Evolutionary conservation across 2,888 invertebrate species (phyloP).

Genomic region (Drosophila nr. medialis): DNA sequence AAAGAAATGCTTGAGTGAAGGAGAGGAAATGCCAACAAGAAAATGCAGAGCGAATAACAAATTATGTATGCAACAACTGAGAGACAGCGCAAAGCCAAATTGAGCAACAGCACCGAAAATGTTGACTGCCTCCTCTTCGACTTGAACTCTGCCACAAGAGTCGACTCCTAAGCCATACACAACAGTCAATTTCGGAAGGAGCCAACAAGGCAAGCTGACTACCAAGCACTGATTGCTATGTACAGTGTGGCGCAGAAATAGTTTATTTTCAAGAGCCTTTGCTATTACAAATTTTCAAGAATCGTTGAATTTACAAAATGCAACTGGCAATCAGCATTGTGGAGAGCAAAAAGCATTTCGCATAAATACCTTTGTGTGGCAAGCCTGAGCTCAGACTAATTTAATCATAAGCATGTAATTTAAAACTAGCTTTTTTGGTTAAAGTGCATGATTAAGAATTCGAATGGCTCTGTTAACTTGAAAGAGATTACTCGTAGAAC

Average conservation of each 20-base stretch:
- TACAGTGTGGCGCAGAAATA: background rate
- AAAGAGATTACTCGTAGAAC: too few species aligned
- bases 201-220: slow-evolving; percentile 18
- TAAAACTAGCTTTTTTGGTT: background rate
- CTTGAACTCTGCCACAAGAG: slow-evolving; percentile 6
- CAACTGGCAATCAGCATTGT: background rate
- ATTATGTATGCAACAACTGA: slow-evolving; percentile 47
- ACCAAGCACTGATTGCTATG: background rate
- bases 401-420: background rate
- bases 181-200: slow-evolving; percentile 30
- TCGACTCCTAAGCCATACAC: slow-evolving; percentile 9
- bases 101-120: slow-evolving; percentile 35
- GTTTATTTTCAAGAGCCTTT: background rate
- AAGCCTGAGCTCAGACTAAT: background rate
- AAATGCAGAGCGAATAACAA: slow-evolving; percentile 16
- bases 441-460: background rate
- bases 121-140: slow-evolving; percentile 18
- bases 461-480: background rate
- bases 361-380: background rate
- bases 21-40: background rate
- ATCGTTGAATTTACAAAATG: background rate
- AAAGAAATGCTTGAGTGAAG: slow-evolving; percentile 18
- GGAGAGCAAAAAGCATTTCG: background rate
- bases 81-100: slow-evolving; percentile 36
- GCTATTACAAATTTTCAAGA: background rate